Conservation (phyloP, 2,113 vertebrate species). For the Theristicus caerulescens region DNA sequence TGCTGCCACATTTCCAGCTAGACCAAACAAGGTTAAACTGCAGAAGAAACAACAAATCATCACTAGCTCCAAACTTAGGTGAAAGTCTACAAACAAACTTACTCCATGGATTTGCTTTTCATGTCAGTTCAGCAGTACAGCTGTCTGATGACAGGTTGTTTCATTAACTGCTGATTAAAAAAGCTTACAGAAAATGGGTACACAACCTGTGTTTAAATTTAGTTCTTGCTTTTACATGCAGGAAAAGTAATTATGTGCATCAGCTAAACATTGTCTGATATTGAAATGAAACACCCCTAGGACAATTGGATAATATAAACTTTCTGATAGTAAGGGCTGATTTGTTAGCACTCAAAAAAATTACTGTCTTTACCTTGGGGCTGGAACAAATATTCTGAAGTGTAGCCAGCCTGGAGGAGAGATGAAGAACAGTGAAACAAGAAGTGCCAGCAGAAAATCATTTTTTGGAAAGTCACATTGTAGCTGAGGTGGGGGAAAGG, state of each 20-base stretch:
- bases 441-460: not conserved
- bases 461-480: not conserved
- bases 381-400: not conserved
- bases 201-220: not conserved
- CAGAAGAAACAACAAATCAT: conserved; percentile 54
- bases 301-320: conserved; percentile 14
- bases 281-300: conserved; percentile 12
- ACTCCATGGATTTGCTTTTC: not conserved
- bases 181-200: conserved; percentile 6
- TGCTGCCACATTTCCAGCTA: conserved; percentile 28
- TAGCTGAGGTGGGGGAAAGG: not conserved
- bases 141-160: conserved; percentile 52
- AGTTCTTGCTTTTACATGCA: conserved; percentile 28
- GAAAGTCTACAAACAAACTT: conserved; percentile 44
- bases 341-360: not conserved
- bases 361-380: not conserved
- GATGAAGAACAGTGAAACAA: not conserved
- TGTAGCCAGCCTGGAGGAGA: not conserved
- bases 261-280: conserved; percentile 27
- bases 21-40: conserved; percentile 62
- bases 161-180: conserved; percentile 38
- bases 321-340: not conserved
- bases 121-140: conserved; percentile 14
- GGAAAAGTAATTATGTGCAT: conserved; percentile 7
- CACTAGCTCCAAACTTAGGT: conserved; percentile 19